Evolutionary conservation across 2,888 invertebrate species (phyloP).

Genomic region (Drosophila anomalipes): DNA sequence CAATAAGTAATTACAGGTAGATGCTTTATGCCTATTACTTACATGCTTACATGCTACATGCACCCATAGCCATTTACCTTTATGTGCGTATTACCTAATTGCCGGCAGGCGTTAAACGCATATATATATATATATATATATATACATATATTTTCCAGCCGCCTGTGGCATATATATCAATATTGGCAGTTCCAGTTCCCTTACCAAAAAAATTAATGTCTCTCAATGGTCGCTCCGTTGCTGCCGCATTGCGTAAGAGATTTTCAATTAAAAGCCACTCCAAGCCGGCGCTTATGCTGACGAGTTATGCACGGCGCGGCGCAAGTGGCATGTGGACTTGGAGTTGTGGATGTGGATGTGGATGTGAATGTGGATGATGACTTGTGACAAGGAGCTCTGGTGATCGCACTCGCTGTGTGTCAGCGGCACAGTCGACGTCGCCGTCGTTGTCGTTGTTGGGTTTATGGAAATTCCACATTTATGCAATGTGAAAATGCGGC

Average conservation of each 20-base stretch:
- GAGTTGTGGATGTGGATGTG: constrained; percentile 6
- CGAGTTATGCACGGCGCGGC: constrained; percentile 10
- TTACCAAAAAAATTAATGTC: constrained; percentile 33
- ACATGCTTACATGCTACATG: constrained; percentile 19
- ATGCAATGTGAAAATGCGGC: constrained; percentile 74
- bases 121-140: constrained; percentile 9
- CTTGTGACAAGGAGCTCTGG: constrained; percentile 31
- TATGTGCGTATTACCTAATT: constrained; percentile 67
- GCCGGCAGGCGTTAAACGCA: constrained; percentile 60
- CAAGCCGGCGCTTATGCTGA: constrained; percentile 13
- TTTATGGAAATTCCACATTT: constrained; percentile 78
- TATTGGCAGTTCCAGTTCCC: constrained; percentile 64
- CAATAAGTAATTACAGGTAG: constrained; percentile 53
- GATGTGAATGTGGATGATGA: constrained; percentile 19
- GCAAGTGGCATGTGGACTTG: not conserved
- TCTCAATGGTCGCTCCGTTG: constrained; percentile 12
- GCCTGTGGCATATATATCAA: constrained; percentile 56
- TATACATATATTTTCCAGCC: constrained; percentile 34
- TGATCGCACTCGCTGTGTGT: constrained; percentile 51
- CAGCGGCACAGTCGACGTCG: constrained; percentile 60
- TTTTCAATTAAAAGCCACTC: constrained; percentile 64
- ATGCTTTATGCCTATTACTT: constrained; percentile 28
- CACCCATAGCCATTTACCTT: constrained; percentile 59
- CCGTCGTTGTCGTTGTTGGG: constrained; percentile 23
- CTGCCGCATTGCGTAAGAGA: constrained; percentile 64